These are phyloP conservation scores for Hanleya hanleyi DNA, from an alignment of 2,888 invertebrate species.

Conservation along the genomic window DNA sequence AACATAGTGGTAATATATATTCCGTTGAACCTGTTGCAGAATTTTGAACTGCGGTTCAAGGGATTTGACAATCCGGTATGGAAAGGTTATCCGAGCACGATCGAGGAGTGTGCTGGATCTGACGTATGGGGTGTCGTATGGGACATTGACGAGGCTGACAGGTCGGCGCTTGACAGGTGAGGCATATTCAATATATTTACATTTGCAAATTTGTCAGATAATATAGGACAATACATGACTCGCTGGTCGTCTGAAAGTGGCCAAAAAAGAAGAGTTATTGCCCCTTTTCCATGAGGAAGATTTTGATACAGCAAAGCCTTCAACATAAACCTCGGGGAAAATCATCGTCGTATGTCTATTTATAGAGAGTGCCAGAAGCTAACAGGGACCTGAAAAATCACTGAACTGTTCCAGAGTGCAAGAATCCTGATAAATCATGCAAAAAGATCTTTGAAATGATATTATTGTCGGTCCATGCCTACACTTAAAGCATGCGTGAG, in stretches of 20 bases:
- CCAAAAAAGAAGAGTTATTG: no score
- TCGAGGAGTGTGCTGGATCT: background rate
- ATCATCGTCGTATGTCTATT: no score
- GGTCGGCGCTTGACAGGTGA: background rate
- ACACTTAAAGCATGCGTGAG: no score
- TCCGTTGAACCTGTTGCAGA: background rate
- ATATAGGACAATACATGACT: no score
- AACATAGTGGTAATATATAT: no score
- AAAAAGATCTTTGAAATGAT: background rate
- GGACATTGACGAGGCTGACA: background rate
- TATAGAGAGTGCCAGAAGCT: no score
- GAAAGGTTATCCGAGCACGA: background rate
- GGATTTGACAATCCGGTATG: background rate
- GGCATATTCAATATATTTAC: background rate
- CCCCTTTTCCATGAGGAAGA: no score
- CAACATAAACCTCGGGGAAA: no score
- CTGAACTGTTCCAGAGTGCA: background rate
- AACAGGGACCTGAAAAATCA: no score
- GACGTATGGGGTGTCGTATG: background rate
- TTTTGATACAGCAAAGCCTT: no score
- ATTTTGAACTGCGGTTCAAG: background rate
- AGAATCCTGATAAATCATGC: background rate
- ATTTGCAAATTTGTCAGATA: background rate
- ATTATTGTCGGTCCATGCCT: background rate
- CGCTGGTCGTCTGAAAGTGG: no score